A percentile compares a stretch with the other conserved stretches of the same genome.
Conservation (phyloP, 2,113 vertebrate genomes). For the Hucho hucho region DNA sequence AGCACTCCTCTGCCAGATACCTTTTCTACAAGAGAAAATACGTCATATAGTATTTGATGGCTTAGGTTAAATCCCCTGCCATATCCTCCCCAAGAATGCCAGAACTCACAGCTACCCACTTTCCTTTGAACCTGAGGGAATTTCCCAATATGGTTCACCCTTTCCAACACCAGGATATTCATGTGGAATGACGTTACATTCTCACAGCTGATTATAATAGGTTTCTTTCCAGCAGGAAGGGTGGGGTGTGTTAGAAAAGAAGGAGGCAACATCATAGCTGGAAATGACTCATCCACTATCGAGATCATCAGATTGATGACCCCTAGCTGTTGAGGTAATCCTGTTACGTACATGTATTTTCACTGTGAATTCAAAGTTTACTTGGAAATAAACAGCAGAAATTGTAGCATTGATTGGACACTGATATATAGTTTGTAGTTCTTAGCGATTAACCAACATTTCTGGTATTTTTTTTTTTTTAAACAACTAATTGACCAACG, state of each 20-base stretch:
- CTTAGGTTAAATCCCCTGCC: slow-evolving; percentile 39
- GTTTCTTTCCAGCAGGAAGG: slow-evolving; percentile 45
- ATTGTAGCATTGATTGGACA: background rate
- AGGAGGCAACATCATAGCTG: slow-evolving; percentile 30
- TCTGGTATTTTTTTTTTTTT: no score
- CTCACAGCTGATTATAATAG: slow-evolving; percentile 32
- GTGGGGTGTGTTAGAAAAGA: slow-evolving; percentile 35
- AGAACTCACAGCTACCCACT: slow-evolving; percentile 29
- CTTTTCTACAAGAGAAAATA: background rate
- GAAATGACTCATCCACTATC: slow-evolving; percentile 60
- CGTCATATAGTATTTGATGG: slow-evolving; percentile 28
- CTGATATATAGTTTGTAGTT: no score
- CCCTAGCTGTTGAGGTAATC: slow-evolving; percentile 61
- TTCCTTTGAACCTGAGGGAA: slow-evolving; percentile 37
- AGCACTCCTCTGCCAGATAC: background rate
- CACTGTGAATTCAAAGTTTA: slow-evolving; percentile 63
- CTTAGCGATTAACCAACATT: no score
- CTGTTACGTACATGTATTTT: slow-evolving; percentile 47
- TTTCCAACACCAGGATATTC: slow-evolving; percentile 29
- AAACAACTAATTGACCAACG: no score
- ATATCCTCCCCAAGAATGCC: slow-evolving; percentile 20
- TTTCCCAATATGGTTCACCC: slow-evolving; percentile 34
- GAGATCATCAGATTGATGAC: slow-evolving; percentile 58
- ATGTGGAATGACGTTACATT: slow-evolving; percentile 25
- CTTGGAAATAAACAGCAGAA: slow-evolving; percentile 57